These are phyloP conservation scores for Eufriesea mexicana DNA, from an alignment of 1,140 invertebrate species.

Conservation along the genomic window DNA sequence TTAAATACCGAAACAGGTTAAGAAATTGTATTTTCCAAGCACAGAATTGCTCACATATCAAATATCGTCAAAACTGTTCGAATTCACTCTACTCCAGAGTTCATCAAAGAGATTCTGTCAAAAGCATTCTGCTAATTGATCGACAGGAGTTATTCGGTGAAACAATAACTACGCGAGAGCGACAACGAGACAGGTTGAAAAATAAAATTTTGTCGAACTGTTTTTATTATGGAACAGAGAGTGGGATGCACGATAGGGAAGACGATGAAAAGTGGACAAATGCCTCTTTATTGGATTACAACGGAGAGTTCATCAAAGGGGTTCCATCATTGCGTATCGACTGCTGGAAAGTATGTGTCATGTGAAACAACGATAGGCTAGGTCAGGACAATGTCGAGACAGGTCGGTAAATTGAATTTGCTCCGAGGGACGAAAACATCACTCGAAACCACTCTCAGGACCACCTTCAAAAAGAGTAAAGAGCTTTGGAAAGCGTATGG, in stretches of 20 bases:
- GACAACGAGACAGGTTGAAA: too few species aligned
- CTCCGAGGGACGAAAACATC: constrained; percentile 26
- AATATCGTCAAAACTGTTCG: too few species aligned
- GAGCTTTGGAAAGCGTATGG: constrained; percentile 39
- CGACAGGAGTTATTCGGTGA: too few species aligned
- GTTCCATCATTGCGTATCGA: not conserved
- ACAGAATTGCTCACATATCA: too few species aligned
- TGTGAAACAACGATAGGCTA: constrained; percentile 27
- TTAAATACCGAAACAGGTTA: too few species aligned
- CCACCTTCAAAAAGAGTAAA: constrained; percentile 42
- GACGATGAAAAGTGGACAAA: not conserved
- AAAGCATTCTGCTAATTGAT: too few species aligned
- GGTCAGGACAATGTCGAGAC: constrained; percentile 29
- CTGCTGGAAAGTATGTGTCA: not conserved
- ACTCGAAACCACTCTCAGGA: constrained; percentile 39
- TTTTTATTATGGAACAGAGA: not conserved
- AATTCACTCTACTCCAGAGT: too few species aligned
- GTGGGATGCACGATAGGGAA: not conserved
- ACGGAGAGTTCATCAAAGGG: not conserved
- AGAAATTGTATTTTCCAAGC: too few species aligned
- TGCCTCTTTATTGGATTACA: not conserved
- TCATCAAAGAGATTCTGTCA: too few species aligned
- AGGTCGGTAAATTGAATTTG: constrained; percentile 58
- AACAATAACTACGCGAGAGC: too few species aligned
- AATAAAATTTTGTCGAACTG: not conserved